These are phyloP conservation scores for Bombus turneri DNA, from an alignment of 1,140 invertebrate species.

Conservation along the genomic window DNA sequence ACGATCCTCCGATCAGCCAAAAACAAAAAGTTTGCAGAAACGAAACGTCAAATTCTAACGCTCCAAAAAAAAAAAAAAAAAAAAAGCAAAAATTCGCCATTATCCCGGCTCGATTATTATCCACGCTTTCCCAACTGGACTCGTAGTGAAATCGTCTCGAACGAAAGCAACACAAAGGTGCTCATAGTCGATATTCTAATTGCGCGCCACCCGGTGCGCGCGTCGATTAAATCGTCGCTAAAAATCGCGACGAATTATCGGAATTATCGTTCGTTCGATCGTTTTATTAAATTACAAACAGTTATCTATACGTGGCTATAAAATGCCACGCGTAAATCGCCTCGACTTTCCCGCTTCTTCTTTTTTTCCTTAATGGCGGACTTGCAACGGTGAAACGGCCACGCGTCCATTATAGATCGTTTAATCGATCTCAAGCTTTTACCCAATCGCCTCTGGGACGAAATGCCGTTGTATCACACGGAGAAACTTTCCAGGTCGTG, in stretches of 20 bases:
- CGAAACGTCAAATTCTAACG: neutral
- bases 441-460: neutral
- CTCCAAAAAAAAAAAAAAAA: no score
- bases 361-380: neutral
- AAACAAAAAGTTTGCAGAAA: neutral
- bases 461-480: slow-evolving; percentile 12
- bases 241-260: slow-evolving; percentile 6
- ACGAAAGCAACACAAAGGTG: neutral
- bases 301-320: neutral
- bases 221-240: neutral
- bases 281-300: slow-evolving; percentile 33
- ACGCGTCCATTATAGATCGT: slow-evolving; percentile 16
- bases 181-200: neutral
- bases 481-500: slow-evolving; percentile 21
- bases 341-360: slow-evolving; percentile 16
- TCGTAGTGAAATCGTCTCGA: slow-evolving; percentile 3
- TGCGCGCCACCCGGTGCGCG: neutral
- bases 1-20: neutral
- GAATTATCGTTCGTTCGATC: neutral
- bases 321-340: neutral
- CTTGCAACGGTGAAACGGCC: slow-evolving; percentile 12
- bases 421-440: slow-evolving; percentile 20
- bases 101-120: neutral
- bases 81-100: neutral
- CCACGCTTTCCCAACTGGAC: neutral